A percentile compares a stretch with the other conserved stretches of the same genome.
These are phyloP conservation scores for Pammene aurita DNA, from an alignment of 2,888 invertebrate species.

Conservation along the genomic window DNA sequence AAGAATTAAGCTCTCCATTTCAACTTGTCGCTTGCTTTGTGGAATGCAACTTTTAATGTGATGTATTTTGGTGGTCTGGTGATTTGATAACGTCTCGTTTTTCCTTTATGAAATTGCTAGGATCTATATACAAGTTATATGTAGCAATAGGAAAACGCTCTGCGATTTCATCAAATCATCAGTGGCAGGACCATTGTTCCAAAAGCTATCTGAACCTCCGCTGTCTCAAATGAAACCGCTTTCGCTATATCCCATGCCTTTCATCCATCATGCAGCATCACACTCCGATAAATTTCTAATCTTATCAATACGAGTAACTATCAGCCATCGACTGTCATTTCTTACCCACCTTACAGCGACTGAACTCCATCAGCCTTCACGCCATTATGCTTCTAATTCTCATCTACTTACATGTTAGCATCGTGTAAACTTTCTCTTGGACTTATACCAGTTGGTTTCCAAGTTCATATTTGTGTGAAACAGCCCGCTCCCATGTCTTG, in stretches of 20 bases:
- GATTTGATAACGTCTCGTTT: too few species aligned
- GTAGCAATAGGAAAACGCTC: too few species aligned
- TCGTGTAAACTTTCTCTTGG: slow-evolving; percentile 6
- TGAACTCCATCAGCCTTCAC: background rate
- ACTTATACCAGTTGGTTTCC: background rate
- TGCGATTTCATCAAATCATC: too few species aligned
- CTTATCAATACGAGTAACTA: slow-evolving; percentile 36
- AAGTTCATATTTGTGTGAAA: slow-evolving; percentile 18
- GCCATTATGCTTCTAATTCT: background rate
- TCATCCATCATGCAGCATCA: slow-evolving; percentile 4
- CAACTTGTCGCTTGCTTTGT: too few species aligned
- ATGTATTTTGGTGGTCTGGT: too few species aligned
- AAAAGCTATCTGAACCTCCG: background rate
- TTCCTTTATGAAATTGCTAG: too few species aligned
- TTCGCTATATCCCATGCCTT: background rate
- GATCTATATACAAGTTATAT: too few species aligned
- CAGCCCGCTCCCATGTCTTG: slow-evolving; percentile 32
- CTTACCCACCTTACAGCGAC: background rate
- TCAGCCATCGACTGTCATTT: slow-evolving; percentile 30
- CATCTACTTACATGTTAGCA: background rate
- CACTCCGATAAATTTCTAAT: slow-evolving; percentile 38
- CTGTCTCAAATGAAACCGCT: background rate
- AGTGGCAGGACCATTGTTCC: too few species aligned
- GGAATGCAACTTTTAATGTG: too few species aligned
- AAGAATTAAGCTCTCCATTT: too few species aligned